Evolutionary conservation across 1,140 invertebrate genomes (phyloP).

Genomic region (Drepana arcuata): DNA sequence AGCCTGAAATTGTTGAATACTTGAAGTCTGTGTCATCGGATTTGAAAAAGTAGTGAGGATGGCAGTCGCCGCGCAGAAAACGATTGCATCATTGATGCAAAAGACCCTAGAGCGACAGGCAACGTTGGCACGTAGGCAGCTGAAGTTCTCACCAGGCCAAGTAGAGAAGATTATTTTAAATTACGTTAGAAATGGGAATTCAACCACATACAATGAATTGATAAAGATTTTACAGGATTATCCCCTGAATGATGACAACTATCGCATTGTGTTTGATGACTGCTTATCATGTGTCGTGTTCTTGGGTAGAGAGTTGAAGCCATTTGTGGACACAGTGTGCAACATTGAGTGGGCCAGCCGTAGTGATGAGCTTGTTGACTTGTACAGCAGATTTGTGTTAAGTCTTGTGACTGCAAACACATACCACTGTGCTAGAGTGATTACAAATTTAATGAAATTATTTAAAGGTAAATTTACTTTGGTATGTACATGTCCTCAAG

Average conservation of each 20-base stretch:
- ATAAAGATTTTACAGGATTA: constrained; percentile 48
- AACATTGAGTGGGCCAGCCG: constrained; percentile 46
- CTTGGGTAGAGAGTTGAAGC: constrained; percentile 45
- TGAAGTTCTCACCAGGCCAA: constrained; percentile 48
- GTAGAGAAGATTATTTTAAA: constrained; percentile 45
- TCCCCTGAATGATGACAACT: constrained; percentile 55
- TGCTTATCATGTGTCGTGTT: constrained; percentile 51
- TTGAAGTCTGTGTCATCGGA: constrained; percentile 54
- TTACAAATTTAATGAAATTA: constrained; percentile 44
- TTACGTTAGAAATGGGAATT: constrained; percentile 35
- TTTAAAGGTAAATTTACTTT: constrained; percentile 49
- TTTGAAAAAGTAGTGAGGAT: constrained; percentile 55
- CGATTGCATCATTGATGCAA: constrained; percentile 56
- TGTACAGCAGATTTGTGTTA: constrained; percentile 50
- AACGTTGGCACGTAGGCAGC: constrained; percentile 35
- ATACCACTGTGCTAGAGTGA: constrained; percentile 55
- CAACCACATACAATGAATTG: constrained; percentile 49
- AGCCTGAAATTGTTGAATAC: constrained; percentile 57
- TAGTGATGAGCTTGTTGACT: constrained; percentile 36
- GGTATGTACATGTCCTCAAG: too few relatives aligned
- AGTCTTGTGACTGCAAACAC: constrained; percentile 61
- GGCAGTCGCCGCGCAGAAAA: constrained; percentile 54
- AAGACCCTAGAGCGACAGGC: constrained; percentile 55
- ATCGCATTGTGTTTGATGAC: constrained; percentile 48
- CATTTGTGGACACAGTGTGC: constrained; percentile 52